These are phyloP conservation scores for Eurytoma californica DNA, from an alignment of 2,888 invertebrate species.

Conservation along the genomic window DNA sequence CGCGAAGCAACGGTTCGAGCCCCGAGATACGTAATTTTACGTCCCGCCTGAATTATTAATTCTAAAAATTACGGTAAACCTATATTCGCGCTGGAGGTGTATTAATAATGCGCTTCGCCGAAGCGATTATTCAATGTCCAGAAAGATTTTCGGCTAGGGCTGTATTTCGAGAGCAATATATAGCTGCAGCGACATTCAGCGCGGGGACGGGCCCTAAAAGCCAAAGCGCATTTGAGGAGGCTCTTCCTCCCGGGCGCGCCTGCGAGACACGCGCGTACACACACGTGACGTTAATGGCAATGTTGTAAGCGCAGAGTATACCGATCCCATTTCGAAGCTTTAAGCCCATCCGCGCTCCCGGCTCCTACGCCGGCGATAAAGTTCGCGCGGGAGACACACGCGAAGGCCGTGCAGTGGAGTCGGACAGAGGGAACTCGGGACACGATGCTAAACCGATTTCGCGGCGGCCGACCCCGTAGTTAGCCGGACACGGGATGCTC, in stretches of 20 bases:
- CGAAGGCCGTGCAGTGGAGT: slow-evolving; percentile 53
- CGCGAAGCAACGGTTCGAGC: too few relatives aligned
- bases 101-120: too few relatives aligned
- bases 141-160: not conserved
- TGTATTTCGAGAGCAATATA: slow-evolving; percentile 6
- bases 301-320: slow-evolving; percentile 50
- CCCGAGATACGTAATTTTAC: too few relatives aligned
- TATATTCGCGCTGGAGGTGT: too few relatives aligned
- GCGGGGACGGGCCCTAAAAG: slow-evolving; percentile 31
- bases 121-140: not conserved
- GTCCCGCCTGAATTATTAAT: too few relatives aligned
- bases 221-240: slow-evolving; percentile 51
- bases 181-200: slow-evolving; percentile 32
- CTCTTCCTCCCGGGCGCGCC: not conserved
- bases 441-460: slow-evolving; percentile 71
- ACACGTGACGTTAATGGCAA: slow-evolving; percentile 53
- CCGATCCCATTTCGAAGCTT: slow-evolving; percentile 60
- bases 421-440: slow-evolving; percentile 60
- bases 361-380: slow-evolving; percentile 15
- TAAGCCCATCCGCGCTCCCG: slow-evolving; percentile 50
- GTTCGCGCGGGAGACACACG: slow-evolving; percentile 1
- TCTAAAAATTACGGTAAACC: too few relatives aligned
- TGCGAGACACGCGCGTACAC: not conserved
- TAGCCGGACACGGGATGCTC: slow-evolving; percentile 71
- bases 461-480: slow-evolving; percentile 65